phyloP scores from a whole-genome alignment of 2,888 invertebrate genomes.

The Acanthococcus lagerstroemiae region DNA sequence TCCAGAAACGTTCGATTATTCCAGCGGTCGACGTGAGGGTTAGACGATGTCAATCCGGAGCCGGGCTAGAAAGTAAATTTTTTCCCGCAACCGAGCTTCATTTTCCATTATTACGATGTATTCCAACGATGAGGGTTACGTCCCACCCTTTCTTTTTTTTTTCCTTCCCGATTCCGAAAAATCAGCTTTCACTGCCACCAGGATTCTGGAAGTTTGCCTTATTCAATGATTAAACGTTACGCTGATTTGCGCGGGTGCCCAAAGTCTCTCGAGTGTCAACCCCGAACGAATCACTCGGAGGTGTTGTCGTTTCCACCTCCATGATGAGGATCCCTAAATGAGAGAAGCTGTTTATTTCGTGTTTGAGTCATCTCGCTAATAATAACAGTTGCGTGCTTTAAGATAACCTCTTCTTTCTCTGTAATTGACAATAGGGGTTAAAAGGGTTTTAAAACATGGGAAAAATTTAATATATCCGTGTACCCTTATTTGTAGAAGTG shows the following conservation, averaged over 20 bases:
- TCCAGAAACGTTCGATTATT: too few species aligned
- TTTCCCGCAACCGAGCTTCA: too few species aligned
- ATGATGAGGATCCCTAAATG: background rate
- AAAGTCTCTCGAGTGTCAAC: background rate
- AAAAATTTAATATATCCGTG: background rate
- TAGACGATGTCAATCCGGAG: too few species aligned
- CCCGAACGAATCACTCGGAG: too few species aligned
- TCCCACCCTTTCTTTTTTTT: too few species aligned
- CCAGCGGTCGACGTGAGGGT: too few species aligned
- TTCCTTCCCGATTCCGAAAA: too few species aligned
- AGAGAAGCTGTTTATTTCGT: background rate
- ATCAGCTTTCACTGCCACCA: too few species aligned
- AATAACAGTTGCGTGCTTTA: background rate
- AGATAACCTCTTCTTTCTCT: background rate
- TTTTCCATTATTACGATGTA: too few species aligned
- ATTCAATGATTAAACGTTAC: background rate
- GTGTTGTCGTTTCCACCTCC: too few species aligned
- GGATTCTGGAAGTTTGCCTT: background rate
- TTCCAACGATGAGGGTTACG: too few species aligned
- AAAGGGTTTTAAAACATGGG: background rate
- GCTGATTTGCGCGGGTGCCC: background rate
- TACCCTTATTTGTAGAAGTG: background rate
- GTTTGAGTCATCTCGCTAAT: background rate
- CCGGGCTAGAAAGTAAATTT: too few species aligned
- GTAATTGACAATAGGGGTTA: background rate